These are phyloP conservation scores for Hypocryptadius cinnamomeus DNA, from an alignment of 2,113 vertebrate genomes.

Conservation along the genomic window DNA sequence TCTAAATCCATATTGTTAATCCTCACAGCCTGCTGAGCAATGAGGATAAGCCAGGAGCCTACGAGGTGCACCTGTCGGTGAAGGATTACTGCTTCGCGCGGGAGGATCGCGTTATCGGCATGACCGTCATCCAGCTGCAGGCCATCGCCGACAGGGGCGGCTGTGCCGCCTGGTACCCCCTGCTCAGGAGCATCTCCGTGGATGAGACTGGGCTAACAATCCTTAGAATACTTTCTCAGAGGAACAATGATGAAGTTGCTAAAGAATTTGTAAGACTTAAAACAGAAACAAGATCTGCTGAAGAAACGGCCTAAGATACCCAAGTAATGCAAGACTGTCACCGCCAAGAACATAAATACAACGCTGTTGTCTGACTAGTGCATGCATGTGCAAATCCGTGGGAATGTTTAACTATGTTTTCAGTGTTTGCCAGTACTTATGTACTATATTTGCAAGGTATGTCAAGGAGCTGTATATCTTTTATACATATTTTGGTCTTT, in stretches of 20 bases:
- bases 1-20: conserved; percentile 2
- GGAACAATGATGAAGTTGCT: conserved; percentile 92
- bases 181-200: conserved; percentile 80
- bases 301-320: conserved; percentile 77
- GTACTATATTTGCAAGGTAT: conserved; percentile 83
- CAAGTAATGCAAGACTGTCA: not conserved
- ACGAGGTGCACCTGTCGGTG: conserved; percentile 91
- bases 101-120: conserved; percentile 89
- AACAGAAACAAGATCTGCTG: conserved; percentile 84
- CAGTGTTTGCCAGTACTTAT: conserved; percentile 89
- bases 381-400: conserved; percentile 93
- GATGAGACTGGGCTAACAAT: conserved; percentile 96
- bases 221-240: conserved; percentile 94
- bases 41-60: conserved; percentile 82
- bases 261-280: conserved; percentile 98
- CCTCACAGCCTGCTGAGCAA: conserved; percentile 80
- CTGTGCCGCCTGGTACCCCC: conserved; percentile 80
- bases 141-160: conserved; percentile 80
- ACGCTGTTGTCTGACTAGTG: conserved; percentile 78
- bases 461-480: conserved; percentile 80
- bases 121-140: conserved; percentile 90
- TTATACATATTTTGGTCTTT: conserved; percentile 86
- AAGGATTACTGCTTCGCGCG: conserved; percentile 99
- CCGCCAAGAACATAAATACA: conserved; percentile 20
- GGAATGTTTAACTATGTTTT: conserved; percentile 91